Evolutionary conservation across 1,140 invertebrate species (phyloP).

Genomic region (Diabrotica undecimpunctata): DNA sequence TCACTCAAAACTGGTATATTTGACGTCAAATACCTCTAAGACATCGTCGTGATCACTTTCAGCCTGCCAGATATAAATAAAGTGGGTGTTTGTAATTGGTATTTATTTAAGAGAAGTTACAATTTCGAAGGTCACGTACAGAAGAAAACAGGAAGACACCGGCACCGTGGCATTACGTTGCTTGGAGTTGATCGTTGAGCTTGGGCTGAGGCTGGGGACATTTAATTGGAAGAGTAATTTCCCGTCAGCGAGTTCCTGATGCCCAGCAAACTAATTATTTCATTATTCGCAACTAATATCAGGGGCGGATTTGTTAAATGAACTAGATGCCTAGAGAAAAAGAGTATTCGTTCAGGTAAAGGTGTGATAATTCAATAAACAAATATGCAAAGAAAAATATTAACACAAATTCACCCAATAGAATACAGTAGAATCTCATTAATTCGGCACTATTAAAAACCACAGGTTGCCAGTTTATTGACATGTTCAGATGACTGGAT

Average conservation of each 20-base stretch:
- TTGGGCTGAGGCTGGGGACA: neutral
- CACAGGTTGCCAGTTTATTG: too few relatives aligned
- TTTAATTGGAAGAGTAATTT: constrained; percentile 3
- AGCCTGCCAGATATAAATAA: neutral
- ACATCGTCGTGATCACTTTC: neutral
- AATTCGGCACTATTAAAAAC: too few relatives aligned
- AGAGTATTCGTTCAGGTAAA: too few relatives aligned
- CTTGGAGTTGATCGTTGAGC: neutral
- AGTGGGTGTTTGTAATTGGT: neutral
- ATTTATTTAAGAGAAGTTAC: neutral
- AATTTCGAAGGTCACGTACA: neutral
- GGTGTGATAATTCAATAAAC: too few relatives aligned
- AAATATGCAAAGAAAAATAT: too few relatives aligned
- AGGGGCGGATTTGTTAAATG: neutral
- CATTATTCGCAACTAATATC: neutral
- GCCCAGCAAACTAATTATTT: neutral
- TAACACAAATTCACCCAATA: too few relatives aligned
- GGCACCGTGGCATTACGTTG: neutral
- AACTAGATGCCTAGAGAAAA: too few relatives aligned
- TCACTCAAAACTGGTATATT: too few relatives aligned
- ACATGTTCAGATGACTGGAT: too few relatives aligned
- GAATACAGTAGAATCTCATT: too few relatives aligned
- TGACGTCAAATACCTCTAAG: too few relatives aligned
- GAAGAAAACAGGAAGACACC: neutral
- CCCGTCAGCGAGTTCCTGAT: neutral